phyloP scores from a whole-genome alignment of 2,113 vertebrate genomes.

The Eurypyga helias region DNA sequence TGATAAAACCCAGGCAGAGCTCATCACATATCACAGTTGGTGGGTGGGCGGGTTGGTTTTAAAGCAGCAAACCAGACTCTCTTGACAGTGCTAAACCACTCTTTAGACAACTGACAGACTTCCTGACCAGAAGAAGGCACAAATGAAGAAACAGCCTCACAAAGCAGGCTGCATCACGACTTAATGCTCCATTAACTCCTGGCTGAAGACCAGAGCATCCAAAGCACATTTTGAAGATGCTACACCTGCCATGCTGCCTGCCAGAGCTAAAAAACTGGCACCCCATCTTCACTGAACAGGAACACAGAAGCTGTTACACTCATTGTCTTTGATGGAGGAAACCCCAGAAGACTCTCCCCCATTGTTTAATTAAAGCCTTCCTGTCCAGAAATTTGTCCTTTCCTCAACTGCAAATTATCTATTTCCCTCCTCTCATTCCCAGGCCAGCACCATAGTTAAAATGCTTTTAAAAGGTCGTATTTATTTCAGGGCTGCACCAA shows the following conservation, averaged over 20 bases:
- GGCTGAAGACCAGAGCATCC: neutral
- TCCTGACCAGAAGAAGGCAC: neutral
- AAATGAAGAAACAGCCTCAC: neutral
- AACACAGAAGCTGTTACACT: neutral
- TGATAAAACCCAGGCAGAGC: neutral
- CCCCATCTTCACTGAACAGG: neutral
- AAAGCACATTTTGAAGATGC: neutral
- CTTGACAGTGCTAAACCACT: neutral
- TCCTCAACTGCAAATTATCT: neutral
- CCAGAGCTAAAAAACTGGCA: neutral
- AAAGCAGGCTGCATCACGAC: rapidly evolving
- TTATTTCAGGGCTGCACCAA: neutral
- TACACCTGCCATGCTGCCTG: neutral
- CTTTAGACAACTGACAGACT: neutral
- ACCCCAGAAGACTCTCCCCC: neutral
- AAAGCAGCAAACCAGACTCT: neutral
- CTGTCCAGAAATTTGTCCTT: neutral
- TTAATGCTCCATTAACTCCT: neutral
- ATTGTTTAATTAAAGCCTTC: neutral
- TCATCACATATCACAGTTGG: neutral
- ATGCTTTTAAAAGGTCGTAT: neutral
- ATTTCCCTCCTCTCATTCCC: neutral
- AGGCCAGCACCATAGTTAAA: neutral
- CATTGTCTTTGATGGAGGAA: neutral
- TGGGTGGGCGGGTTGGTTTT: neutral